Percentiles rank a stretch among this genome's conserved stretches.
phyloP scores from a whole-genome alignment of 2,113 vertebrate species.

The Psephotus haematonotus region DNA sequence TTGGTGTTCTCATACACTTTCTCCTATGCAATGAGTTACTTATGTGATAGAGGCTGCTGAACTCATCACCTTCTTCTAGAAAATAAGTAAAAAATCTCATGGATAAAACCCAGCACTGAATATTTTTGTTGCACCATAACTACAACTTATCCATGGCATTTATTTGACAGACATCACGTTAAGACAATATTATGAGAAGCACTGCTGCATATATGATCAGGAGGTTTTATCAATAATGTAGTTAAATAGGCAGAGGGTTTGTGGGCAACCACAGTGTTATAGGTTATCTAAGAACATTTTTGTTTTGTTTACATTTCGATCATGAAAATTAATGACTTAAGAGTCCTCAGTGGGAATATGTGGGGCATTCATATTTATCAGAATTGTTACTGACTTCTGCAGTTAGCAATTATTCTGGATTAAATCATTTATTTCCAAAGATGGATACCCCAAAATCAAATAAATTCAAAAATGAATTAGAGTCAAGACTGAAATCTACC shows the following conservation, averaged over 20 bases:
- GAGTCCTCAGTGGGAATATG: conserved; percentile 28
- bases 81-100: background rate
- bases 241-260: conserved; percentile 58
- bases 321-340: conserved; percentile 66
- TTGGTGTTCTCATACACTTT: background rate
- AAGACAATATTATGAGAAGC: background rate
- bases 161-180: background rate
- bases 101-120: background rate
- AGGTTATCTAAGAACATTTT: conserved; percentile 38
- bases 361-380: conserved; percentile 42
- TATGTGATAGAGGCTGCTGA: background rate
- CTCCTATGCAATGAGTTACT: background rate
- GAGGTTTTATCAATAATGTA: conserved; percentile 45
- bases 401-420: conserved; percentile 46
- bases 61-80: background rate
- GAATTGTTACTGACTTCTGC: conserved; percentile 23
- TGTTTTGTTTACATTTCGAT: conserved; percentile 3
- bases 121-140: background rate
- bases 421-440: conserved; percentile 57
- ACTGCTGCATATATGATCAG: background rate
- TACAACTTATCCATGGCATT: background rate
- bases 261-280: conserved; percentile 34
- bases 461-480: conserved; percentile 49
- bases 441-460: conserved; percentile 18
- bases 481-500: conserved; percentile 39